Evolutionary conservation across 2,113 vertebrate species (phyloP).

Genomic region (Heterochromis multidens): DNA sequence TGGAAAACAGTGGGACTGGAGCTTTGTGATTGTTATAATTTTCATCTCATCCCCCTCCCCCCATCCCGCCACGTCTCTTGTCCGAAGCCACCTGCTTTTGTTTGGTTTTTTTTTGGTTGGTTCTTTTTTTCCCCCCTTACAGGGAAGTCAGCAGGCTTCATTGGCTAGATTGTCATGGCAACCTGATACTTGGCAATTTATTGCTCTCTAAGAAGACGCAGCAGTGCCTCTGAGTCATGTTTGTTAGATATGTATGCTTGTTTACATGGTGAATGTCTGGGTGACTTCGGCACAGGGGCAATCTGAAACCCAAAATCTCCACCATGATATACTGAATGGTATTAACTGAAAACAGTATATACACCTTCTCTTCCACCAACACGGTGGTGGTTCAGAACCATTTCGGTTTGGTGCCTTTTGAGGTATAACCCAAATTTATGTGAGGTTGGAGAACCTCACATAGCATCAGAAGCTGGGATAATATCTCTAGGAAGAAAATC

Average conservation of each 20-base stretch:
- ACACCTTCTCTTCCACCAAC: not conserved
- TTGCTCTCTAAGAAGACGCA: not conserved
- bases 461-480: not conserved
- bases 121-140: not conserved
- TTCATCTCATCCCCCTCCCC: not conserved
- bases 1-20: not conserved
- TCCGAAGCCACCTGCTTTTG: conserved; percentile 11
- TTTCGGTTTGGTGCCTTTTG: not conserved
- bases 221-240: not conserved
- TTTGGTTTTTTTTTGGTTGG: not conserved
- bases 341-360: not conserved
- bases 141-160: not conserved
- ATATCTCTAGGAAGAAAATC: not conserved
- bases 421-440: too few relatives aligned
- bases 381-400: not conserved
- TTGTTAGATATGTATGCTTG: not conserved
- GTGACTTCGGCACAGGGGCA: not conserved
- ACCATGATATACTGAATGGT: fast-evolving
- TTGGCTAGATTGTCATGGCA: conserved; percentile 20
- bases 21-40: conserved; percentile 48
- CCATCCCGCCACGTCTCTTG: not conserved
- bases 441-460: not conserved
- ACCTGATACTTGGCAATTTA: conserved; percentile 12
- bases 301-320: not conserved
- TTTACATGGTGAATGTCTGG: not conserved